phyloP scores from a whole-genome alignment of 2,797 vertebrate genomes.

The Pipistrellus pygmaeus region DNA sequence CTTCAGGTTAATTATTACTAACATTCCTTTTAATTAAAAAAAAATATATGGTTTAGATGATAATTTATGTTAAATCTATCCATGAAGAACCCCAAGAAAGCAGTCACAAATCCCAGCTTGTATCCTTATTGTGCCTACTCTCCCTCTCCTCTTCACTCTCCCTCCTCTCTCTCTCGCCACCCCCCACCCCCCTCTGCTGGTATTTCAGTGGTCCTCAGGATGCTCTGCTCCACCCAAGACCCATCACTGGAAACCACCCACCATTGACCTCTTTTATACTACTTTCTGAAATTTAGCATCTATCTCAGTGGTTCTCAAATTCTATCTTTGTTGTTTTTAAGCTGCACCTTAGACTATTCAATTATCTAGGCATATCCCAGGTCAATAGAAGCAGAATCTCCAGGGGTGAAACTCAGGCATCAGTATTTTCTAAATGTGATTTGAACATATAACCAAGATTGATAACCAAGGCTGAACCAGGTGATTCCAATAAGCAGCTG shows the following conservation, averaged over 20 bases:
- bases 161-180: no score
- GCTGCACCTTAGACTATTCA: not conserved
- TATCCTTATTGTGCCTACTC: not conserved
- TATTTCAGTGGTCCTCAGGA: not conserved
- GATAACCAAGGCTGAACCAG: not conserved
- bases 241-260: not conserved
- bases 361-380: not conserved
- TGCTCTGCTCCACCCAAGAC: not conserved
- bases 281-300: not conserved
- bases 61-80: not conserved
- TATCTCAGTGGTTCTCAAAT: not conserved
- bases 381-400: not conserved
- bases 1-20: not conserved
- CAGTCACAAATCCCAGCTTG: not conserved
- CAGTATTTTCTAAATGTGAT: not conserved
- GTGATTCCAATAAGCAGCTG: not conserved
- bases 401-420: not conserved
- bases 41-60: not conserved
- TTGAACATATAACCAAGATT: not conserved
- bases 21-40: not conserved
- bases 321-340: not conserved
- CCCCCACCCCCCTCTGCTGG: no score
- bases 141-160: no score
- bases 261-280: not conserved
- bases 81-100: not conserved